phyloP scores from a whole-genome alignment of 2,888 invertebrate species.

The Thalpophila matura region DNA sequence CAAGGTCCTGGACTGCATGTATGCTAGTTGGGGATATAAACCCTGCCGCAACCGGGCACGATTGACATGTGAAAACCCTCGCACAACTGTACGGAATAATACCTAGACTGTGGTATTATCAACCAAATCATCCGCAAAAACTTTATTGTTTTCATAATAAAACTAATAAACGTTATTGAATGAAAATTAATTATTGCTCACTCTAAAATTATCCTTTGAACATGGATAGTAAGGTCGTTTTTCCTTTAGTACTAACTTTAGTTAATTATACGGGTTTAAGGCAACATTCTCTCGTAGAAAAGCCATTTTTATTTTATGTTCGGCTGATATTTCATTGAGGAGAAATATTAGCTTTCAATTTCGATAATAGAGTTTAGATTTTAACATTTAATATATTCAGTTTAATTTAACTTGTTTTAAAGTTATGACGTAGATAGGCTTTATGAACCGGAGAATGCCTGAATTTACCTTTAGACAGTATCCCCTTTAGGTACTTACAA shows the following conservation, averaged over 20 bases:
- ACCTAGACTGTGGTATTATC: too few species aligned
- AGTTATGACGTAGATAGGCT: conserved; percentile 26
- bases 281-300: conserved; percentile 1
- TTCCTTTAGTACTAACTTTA: not conserved
- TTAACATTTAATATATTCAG: conserved; percentile 40
- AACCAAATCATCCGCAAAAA: not conserved
- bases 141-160: conserved; percentile 32
- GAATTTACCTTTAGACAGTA: too few species aligned
- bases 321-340: conserved; percentile 39
- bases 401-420: conserved; percentile 40
- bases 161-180: conserved; percentile 35
- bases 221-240: not conserved
- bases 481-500: too few species aligned
- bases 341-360: conserved; percentile 56
- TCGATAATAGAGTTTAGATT: conserved; percentile 32
- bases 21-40: too few species aligned
- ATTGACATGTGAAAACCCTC: too few species aligned
- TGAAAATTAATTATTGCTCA: conserved; percentile 11
- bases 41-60: too few species aligned
- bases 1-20: too few species aligned
- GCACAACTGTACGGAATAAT: too few species aligned
- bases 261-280: conserved; percentile 26
- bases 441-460: conserved; percentile 1
- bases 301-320: conserved; percentile 32
- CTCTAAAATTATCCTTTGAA: conserved; percentile 19